A percentile compares a stretch with the other conserved stretches of the same genome.
Evolutionary conservation across 1,140 invertebrate genomes (phyloP).

Genomic region (Tribolium castaneum): DNA sequence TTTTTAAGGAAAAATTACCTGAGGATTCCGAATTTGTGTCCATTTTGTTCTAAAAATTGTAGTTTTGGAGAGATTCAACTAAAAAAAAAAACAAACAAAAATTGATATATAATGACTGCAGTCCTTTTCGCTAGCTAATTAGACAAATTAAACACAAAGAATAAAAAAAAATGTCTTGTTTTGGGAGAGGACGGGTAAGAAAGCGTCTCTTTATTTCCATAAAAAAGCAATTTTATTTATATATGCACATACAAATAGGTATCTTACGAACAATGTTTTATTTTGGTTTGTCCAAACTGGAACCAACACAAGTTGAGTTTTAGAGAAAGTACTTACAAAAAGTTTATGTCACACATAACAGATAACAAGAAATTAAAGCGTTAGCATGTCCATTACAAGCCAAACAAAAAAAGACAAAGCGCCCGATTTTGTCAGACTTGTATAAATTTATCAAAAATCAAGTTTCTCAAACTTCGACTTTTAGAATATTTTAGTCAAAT

Average conservation of each 20-base stretch:
- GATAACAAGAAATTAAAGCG: slow-evolving; percentile 29
- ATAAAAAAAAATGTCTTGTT: too few relatives aligned
- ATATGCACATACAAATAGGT: slow-evolving; percentile 35
- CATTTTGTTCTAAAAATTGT: too few relatives aligned
- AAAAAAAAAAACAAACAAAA: too few relatives aligned
- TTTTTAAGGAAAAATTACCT: too few relatives aligned
- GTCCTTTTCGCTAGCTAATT: too few relatives aligned
- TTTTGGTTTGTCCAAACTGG: slow-evolving; percentile 3
- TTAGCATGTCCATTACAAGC: slow-evolving; percentile 1
- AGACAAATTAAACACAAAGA: too few relatives aligned
- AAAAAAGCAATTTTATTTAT: slow-evolving; percentile 40
- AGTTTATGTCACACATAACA: slow-evolving; percentile 28
- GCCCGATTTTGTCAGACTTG: not conserved
- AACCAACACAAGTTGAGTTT: slow-evolving; percentile 12
- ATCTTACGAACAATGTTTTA: slow-evolving; percentile 36
- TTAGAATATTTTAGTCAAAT: slow-evolving; percentile 17
- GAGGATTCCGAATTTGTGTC: too few relatives aligned
- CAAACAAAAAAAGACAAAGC: not conserved
- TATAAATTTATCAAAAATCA: not conserved
- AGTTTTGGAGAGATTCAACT: too few relatives aligned
- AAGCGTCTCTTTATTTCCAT: not conserved
- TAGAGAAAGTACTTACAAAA: slow-evolving; percentile 12
- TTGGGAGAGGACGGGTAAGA: not conserved
- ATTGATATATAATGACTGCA: too few relatives aligned
- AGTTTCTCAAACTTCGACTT: slow-evolving; percentile 4